Base-by-base conservation (phyloP, 1,140 invertebrate genomes). In the Drosophila kikkawai region DNA sequence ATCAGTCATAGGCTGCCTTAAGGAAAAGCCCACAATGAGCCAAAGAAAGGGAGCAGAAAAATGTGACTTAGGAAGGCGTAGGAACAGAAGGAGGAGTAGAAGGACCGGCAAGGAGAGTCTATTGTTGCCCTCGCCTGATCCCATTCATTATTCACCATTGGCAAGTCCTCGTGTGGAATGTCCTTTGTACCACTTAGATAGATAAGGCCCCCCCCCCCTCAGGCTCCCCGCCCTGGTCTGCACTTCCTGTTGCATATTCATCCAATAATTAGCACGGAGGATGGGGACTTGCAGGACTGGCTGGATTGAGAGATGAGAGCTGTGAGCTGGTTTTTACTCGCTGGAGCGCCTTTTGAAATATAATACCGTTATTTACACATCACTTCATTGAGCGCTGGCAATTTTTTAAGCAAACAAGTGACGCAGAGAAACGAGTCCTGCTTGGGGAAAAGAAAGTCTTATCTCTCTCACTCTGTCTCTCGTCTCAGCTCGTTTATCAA, bases 291-390 rank as follows among this genome's bases (percentile, higher is more conserved):
- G 7, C 15, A 19, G 22, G 22, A n/a, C 36, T 34, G n/a, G 13
- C 13, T n/a, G 39, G 68, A 19, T 41, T 50, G 55, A 32, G 56
- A 45, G 41, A 39, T 47, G 47, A 17, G 55, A 29, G 45, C n/a
- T 44, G 44, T 4, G 12, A 45, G 22, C 32, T 34, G 39, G 45
- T 64, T 80, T 69, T 39, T 44, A 37, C 68, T 47, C 26, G 59
- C 69, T 61, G 50, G 58, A 75, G 66, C 29, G 48, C 56, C 45
- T 50, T 69, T 67, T 53, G 58, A 58, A 56, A 59, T 70, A 67
- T 71, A 80, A 71, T 70, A 63, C 78, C 58, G 63, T 75, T 86
- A 82, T 86, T 86, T 86, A 82, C 82, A 76, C 70, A 87, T 82
- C 83, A 87, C 82, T 86, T 80, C 66, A 76, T 79, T 50, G 29